Percentiles rank a stretch among this genome's conserved stretches.
These are phyloP conservation scores for Plotosus lineatus DNA, from an alignment of 2,113 vertebrate genomes.

Conservation along the genomic window DNA sequence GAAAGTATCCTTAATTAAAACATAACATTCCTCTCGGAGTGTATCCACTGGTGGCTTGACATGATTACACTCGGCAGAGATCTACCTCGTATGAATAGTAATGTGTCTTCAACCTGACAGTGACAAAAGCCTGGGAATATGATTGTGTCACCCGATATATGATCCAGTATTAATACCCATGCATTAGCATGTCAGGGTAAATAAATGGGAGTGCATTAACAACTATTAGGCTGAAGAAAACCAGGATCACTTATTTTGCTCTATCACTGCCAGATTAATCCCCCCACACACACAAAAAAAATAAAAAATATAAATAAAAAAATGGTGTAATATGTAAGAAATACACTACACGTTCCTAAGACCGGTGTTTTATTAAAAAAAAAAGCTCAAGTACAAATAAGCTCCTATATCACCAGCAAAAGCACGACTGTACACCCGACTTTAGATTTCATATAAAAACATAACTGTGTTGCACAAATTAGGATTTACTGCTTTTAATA, in stretches of 20 bases:
- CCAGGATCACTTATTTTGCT: background rate
- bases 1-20: constrained; percentile 43
- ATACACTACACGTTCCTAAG: background rate
- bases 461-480: background rate
- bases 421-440: background rate
- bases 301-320: background rate
- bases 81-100: constrained; percentile 37
- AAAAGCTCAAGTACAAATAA: background rate
- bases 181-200: constrained; percentile 49
- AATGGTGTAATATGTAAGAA: background rate
- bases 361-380: constrained; percentile 2
- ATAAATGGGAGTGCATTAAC: constrained; percentile 47
- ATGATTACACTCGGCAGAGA: constrained; percentile 34
- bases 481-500: constrained; percentile 36
- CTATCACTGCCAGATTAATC: background rate
- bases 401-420: background rate
- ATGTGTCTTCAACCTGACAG: constrained; percentile 36
- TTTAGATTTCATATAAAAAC: constrained; percentile 1
- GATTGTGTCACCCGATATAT: constrained; percentile 40
- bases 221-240: constrained; percentile 22
- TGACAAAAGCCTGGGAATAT: constrained; percentile 38
- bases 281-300: too few relatives aligned
- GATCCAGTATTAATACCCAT: constrained; percentile 33
- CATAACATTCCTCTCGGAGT: constrained; percentile 34
- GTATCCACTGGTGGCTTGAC: constrained; percentile 30